Evolutionary conservation across 1,140 invertebrate species (phyloP).

Genomic region (Ylistrum balloti): DNA sequence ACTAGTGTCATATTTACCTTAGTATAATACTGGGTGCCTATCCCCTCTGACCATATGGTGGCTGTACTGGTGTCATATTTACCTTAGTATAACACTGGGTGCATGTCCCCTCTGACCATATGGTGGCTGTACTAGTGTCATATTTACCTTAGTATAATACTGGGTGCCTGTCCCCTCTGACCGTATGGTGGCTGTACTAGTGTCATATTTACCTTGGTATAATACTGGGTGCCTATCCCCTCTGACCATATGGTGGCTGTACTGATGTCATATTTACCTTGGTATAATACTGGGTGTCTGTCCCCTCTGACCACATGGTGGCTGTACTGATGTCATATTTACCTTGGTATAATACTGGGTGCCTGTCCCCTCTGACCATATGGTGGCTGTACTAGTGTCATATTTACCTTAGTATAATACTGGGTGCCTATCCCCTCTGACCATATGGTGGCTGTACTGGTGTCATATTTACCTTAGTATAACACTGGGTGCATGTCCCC

Average conservation of each 20-base stretch:
- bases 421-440: constrained; percentile 75
- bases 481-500: constrained; percentile 72
- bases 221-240: constrained; percentile 72
- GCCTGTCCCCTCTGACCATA: constrained; percentile 64
- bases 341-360: constrained; percentile 62
- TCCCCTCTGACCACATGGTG: constrained; percentile 65
- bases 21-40: no score
- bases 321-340: constrained; percentile 63
- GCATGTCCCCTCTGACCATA: constrained; percentile 75
- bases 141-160: constrained; percentile 72
- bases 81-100: constrained; percentile 75
- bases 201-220: constrained; percentile 70
- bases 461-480: constrained; percentile 35
- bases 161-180: constrained; percentile 75
- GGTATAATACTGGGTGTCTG: constrained; percentile 55
- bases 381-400: constrained; percentile 61
- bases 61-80: no score
- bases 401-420: constrained; percentile 72
- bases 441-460: constrained; percentile 75
- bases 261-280: constrained; percentile 64
- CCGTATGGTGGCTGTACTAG: constrained; percentile 75
- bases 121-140: constrained; percentile 72
- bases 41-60: no score
- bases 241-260: constrained; percentile 77
- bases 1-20: no score